Percentiles rank a stretch among this genome's conserved stretches.
These are phyloP conservation scores for Nymphalis c-album DNA, from an alignment of 2,888 invertebrate species.

Conservation along the genomic window DNA sequence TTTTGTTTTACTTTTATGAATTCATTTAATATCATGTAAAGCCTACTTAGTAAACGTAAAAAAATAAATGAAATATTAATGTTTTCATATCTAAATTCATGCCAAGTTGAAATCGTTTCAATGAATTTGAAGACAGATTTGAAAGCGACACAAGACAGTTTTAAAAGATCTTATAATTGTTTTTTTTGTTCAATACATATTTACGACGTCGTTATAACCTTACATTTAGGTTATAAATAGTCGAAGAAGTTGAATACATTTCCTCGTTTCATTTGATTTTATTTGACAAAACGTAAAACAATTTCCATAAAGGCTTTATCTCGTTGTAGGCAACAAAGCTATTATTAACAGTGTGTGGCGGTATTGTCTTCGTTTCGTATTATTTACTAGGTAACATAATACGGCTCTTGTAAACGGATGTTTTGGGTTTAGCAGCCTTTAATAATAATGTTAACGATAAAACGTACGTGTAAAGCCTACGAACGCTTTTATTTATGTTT, in stretches of 20 bases:
- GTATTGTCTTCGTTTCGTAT: conserved; percentile 32
- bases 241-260: not conserved
- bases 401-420: conserved; percentile 32
- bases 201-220: too few species aligned
- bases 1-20: too few species aligned
- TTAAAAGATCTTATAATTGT: too few species aligned
- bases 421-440: conserved; percentile 33
- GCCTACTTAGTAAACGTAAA: too few species aligned
- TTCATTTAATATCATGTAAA: too few species aligned
- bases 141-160: too few species aligned
- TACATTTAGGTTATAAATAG: not conserved
- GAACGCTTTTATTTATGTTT: conserved; percentile 28
- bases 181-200: too few species aligned
- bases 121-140: too few species aligned
- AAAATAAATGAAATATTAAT: too few species aligned
- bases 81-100: too few species aligned
- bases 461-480: conserved; percentile 36
- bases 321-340: conserved; percentile 20
- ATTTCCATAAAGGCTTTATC: conserved; percentile 18
- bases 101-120: too few species aligned
- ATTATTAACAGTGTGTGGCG: conserved; percentile 26
- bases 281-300: conserved; percentile 6
- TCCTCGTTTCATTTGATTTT: conserved; percentile 6
- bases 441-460: conserved; percentile 35
- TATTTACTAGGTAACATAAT: conserved; percentile 35